Base-by-base conservation (phyloP, 2,888 invertebrate species). In the Agonopterix arenella region DNA sequence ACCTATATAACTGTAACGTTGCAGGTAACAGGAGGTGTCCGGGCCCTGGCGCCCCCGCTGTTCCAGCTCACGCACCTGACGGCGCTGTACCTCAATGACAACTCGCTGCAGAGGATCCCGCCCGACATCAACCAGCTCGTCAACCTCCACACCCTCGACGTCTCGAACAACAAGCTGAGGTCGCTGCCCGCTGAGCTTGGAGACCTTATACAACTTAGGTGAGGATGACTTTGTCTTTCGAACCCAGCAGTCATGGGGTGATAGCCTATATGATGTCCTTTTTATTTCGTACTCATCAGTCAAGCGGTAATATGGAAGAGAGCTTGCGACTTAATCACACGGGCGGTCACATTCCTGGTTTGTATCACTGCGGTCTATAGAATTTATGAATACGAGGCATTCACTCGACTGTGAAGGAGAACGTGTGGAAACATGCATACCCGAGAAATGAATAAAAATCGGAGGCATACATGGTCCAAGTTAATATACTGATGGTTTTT, bases 141-240 rank as follows among this genome's bases (percentile, higher is more conserved):
- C 56, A 96, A 96, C 86, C 91, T 99, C 59, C 93, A 95, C 68
- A 93, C 94, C 58, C 90, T 99, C 62, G 99, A 99, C 90, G 90
- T 98, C 66, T 98, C 98, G 61, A 94, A 94, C 81, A 99, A 99
- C 90, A 98, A 98, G 88, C 90, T 99, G 68, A 92, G 98, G 59
- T 95, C 95, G 77, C 90, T 99, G 82, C 99, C 99, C 58, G 94
- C 97, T 49, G 98, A 99, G 90, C 91, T 99, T 48, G 99, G 99
- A 53, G 98, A 99, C 83, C 93, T 99, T 76, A 96, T 97, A 84
- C 94, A 96, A 79, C 93, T 99, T 75, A 95, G 95, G 96, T 96
- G 64, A 70, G 59, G 13, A 11, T 28, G 3, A 10, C n/a, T 38
- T 10, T n/a, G n/a, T 9, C n/a, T n/a, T n/a, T 40, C 40, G n/a